Evolutionary conservation across 2,113 vertebrate species (phyloP).

Genomic region (Neodon shergylaensis): DNA sequence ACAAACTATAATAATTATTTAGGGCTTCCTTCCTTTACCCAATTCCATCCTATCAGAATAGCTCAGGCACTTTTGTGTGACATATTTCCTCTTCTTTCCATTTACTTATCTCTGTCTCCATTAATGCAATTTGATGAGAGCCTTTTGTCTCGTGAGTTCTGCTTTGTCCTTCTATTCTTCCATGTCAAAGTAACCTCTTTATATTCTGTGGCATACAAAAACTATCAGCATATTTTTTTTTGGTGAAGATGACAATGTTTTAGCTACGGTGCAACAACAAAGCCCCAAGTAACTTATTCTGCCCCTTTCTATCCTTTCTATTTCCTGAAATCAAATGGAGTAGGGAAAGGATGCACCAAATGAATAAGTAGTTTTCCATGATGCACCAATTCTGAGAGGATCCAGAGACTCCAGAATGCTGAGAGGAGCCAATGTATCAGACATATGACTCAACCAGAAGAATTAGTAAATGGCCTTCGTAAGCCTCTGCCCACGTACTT

Average conservation of each 20-base stretch:
- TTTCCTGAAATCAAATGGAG: slow-evolving; percentile 35
- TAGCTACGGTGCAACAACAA: background rate
- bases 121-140: background rate
- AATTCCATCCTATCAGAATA: background rate
- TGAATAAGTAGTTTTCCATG: background rate
- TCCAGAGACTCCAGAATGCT: background rate
- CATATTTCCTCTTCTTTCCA: background rate
- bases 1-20: slow-evolving; percentile 6
- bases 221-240: background rate
- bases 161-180: background rate
- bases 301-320: slow-evolving; percentile 36
- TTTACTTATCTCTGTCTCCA: background rate
- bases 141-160: background rate
- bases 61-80: background rate
- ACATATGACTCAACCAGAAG: background rate
- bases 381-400: background rate
- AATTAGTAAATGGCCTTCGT: background rate
- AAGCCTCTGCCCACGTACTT: background rate
- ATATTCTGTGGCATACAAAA: background rate
- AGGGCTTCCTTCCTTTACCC: background rate
- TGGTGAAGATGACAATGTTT: background rate
- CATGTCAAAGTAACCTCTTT: background rate
- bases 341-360: background rate
- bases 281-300: background rate
- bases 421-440: background rate